phyloP scores from a whole-genome alignment of 2,113 vertebrate genomes.

The Octodon degus region DNA sequence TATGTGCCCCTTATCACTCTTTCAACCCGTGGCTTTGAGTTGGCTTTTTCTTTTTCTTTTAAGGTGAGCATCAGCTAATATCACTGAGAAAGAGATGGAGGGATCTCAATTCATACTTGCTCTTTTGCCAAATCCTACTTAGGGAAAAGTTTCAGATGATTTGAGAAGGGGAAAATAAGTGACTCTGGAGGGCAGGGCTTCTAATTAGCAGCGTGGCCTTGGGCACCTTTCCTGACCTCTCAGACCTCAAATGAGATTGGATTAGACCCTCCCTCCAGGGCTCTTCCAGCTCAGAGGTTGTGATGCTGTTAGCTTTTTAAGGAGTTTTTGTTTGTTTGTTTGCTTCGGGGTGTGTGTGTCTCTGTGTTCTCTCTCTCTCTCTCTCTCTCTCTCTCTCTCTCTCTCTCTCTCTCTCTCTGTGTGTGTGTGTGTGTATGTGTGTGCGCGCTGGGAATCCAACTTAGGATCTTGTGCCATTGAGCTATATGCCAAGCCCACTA shows the following conservation, averaged over 20 bases:
- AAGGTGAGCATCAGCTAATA: background rate
- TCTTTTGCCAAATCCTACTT: background rate
- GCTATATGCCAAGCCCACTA: no score
- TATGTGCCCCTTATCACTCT: fast-evolving
- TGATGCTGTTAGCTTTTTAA: no score
- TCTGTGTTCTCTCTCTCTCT: no score
- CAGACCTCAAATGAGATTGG: background rate
- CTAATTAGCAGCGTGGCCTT: background rate
- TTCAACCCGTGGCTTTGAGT: background rate
- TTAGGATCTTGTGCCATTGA: no score
- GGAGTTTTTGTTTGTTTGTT: no score
- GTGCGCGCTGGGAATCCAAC: no score
- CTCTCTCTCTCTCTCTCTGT: no score
- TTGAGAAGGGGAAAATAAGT: background rate
- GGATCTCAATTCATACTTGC: background rate
- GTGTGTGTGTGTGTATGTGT: no score
- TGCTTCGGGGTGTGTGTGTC: no score
- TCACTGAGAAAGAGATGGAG: background rate
- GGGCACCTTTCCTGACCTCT: background rate
- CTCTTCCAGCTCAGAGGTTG: background rate
- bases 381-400: no score
- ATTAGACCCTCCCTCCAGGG: background rate
- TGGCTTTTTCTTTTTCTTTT: background rate
- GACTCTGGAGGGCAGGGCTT: background rate
- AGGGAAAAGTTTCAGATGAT: background rate